Evolutionary conservation across 2,797 vertebrate species (phyloP), one percentile per base, ranked within the genome.

Genomic region (Bradypus variegatus): DNA sequence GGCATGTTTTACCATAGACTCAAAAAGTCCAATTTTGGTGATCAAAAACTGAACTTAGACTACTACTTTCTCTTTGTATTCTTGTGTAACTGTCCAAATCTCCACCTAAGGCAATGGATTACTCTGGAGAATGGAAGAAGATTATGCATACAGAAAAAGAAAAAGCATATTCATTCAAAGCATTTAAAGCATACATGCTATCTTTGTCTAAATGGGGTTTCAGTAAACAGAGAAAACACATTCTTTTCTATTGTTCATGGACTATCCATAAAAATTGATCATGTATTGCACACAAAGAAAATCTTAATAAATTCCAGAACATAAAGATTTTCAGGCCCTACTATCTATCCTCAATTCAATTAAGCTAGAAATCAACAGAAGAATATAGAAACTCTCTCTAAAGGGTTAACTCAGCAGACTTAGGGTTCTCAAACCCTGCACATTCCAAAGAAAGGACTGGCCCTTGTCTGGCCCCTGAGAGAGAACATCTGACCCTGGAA

Each of bases 261-360:
- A 89, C 87, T 87, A 93, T 69, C 76, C 62, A 91, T 93, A 91
- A 93, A 95, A 91, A 89, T 87, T 69, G 55, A 91, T 85, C 80
- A 93, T 70, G 70, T n/a, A 78, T 38, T 93, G 88, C 91, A 77
- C 87, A n/a, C 78, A 93, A 90, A 85, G 79, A 95, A 91, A 92
- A 94, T 64, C 58, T 90, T 94, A 91, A 94, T 91, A 86, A 84
- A 92, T 96, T 93, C 38, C 82, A 95, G 78, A 93, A 81, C 45
- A 69, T 91, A 91, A 89, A 89, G 69, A 89, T 87, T 94, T 86
- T 90, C 50, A 91, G 69, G 38, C 45, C n/a, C 50, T 33, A 92
- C 77, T 86, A 21, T 89, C 33, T 89, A 75, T 50, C 73, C 88
- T 83, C 41, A 93, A 92, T 94, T 94, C 78, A 94, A 33, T 92